Percentiles rank a stretch among this genome's conserved stretches.
Evolutionary conservation across 1,140 invertebrate genomes (phyloP).

Genomic region (Coenobita brevimanus): DNA sequence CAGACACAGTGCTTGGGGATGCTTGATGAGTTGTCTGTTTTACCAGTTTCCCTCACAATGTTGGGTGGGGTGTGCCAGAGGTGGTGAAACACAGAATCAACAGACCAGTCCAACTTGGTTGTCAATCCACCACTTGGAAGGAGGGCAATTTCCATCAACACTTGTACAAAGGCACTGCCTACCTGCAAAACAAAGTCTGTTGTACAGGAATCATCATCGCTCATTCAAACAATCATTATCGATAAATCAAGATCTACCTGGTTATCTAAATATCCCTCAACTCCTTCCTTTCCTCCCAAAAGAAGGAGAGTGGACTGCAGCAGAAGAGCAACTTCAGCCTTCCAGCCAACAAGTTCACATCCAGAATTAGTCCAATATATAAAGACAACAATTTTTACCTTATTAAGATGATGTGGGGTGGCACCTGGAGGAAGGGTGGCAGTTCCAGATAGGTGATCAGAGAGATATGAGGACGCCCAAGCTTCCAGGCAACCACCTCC

Average conservation of each 20-base stretch:
- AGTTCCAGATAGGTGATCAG: not conserved
- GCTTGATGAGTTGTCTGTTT: not conserved
- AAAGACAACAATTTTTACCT: slow-evolving; percentile 7
- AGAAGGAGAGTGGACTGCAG: no score
- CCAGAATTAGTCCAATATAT: no score
- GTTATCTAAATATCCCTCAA: no score
- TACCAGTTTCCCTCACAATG: not conserved
- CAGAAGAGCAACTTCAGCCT: no score
- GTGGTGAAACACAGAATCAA: slow-evolving; percentile 52
- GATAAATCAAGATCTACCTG: no score
- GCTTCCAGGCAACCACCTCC: slow-evolving; percentile 56
- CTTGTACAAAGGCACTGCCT: slow-evolving; percentile 26
- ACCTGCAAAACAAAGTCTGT: slow-evolving; percentile 17
- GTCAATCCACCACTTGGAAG: slow-evolving; percentile 38
- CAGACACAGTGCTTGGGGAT: slow-evolving; percentile 22
- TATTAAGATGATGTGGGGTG: slow-evolving; percentile 21
- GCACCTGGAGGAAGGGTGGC: not conserved
- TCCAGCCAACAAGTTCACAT: no score
- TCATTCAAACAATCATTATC: not conserved
- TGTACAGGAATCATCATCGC: not conserved
- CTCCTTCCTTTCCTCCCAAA: no score
- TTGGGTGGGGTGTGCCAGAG: slow-evolving; percentile 43
- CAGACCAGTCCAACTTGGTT: slow-evolving; percentile 45
- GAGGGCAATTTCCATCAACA: slow-evolving; percentile 51
- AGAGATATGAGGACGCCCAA: slow-evolving; percentile 20